phyloP scores from a whole-genome alignment of 35 echinoderm and acorn worm species.

The Lytechinus variegatus region DNA sequence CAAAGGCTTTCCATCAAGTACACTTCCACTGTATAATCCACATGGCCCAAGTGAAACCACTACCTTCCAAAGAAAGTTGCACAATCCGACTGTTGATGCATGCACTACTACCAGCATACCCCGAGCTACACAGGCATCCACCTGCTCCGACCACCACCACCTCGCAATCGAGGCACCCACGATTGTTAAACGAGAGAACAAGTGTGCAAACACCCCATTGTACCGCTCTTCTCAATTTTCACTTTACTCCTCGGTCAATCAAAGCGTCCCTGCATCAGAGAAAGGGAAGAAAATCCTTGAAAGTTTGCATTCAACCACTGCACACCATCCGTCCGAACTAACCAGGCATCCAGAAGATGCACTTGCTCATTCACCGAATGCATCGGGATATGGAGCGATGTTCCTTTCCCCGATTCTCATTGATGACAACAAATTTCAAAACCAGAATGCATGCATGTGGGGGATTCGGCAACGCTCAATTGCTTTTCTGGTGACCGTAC shows the following conservation, averaged over 20 bases:
- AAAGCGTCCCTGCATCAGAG: background rate
- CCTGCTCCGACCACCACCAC: background rate
- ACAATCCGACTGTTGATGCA: background rate
- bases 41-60: background rate
- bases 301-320: background rate
- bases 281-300: background rate
- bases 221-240: background rate
- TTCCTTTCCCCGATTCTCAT: background rate
- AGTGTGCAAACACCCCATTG: background rate
- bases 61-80: background rate
- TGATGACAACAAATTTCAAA: constrained; percentile 4
- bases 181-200: background rate
- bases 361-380: background rate
- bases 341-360: background rate
- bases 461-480: background rate
- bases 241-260: background rate
- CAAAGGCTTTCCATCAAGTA: background rate
- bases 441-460: background rate
- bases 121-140: background rate
- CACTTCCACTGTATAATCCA: background rate
- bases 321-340: background rate
- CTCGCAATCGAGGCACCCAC: background rate
- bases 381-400: background rate
- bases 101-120: background rate
- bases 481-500: background rate